Base-by-base conservation (phyloP, 2,888 invertebrate species). In the Melieria picta region DNA sequence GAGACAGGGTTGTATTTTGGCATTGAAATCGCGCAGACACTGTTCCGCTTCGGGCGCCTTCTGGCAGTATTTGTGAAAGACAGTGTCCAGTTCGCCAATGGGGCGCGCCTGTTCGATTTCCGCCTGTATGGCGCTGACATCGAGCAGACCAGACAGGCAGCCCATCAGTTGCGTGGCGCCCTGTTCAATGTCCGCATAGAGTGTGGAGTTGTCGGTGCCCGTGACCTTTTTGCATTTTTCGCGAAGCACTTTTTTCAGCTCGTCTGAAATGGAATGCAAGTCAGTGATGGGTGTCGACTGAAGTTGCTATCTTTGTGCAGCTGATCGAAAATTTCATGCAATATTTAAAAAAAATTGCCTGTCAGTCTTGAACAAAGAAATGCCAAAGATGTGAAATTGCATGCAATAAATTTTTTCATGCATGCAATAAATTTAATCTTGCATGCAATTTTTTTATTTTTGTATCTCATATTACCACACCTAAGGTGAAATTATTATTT, bases 11-110 rank as follows among this genome's bases (percentile, higher is more conserved):
- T 91, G 90, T 1, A 92, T 80, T 5, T 89, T 88, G 0, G 83
- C 80, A 0, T 90, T 88, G 72, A 93, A 89, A 46, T 89, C 88
- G 69, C 87, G 88, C 65, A 94, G 87, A 79, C 94, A 94, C 0
- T 74, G 66, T 68, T 84, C 77, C 0, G 79, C 82, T 4, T 78
- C 77, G 0, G 83, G 80, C 1, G 80, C 80, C 55, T 91, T 92
- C n/a, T 87, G 88, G 82, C 93, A 95, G 83, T 95, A 94, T 84
- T 91, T 91, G 79, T 90, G 89, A 80, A 93, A 93, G 0, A 93
- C 93, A 6, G 89, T 88, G 79, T 93, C 93, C 52, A 93, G 86
- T 75, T 90, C 90, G 0, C 93, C 93, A 5, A 79, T 74, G 0
- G 92, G 92, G 76, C 91, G 91, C 0, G 93, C 92, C 4, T 85